Conservation (phyloP, 2,797 vertebrate genomes). For the Cuniculus paca region DNA sequence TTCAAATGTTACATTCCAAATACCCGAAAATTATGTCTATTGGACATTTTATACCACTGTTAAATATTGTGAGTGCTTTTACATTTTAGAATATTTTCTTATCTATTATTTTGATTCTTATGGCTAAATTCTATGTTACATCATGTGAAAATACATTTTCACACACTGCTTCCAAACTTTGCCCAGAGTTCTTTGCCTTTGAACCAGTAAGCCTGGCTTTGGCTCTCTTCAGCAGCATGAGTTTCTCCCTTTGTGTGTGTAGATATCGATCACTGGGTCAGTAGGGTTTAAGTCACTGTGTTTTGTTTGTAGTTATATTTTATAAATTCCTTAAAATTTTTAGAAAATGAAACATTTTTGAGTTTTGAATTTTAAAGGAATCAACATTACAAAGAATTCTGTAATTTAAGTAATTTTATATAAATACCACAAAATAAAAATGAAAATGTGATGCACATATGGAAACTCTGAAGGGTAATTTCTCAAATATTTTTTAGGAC, state of each 20-base stretch:
- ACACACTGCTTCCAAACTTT: background rate
- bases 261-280: background rate
- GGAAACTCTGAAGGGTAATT: background rate
- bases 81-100: background rate
- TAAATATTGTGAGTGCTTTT: background rate
- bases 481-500: background rate
- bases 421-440: slow-evolving; percentile 11
- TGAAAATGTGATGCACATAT: slow-evolving; percentile 19
- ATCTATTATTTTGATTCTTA: background rate
- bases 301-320: slow-evolving; percentile 12
- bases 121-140: background rate
- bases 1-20: background rate
- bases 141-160: background rate
- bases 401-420: background rate
- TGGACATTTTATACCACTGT: background rate
- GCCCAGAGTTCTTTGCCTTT: background rate
- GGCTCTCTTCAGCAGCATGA: background rate
- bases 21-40: background rate
- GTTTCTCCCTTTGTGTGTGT: background rate
- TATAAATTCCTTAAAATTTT: background rate
- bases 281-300: background rate
- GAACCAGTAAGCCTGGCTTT: background rate
- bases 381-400: background rate
- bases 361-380: background rate
- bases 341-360: background rate